A percentile compares a stretch with the other conserved stretches of the same genome.
These are phyloP conservation scores for Laupala kohalensis DNA, from an alignment of 1,140 invertebrate genomes.

Conservation along the genomic window DNA sequence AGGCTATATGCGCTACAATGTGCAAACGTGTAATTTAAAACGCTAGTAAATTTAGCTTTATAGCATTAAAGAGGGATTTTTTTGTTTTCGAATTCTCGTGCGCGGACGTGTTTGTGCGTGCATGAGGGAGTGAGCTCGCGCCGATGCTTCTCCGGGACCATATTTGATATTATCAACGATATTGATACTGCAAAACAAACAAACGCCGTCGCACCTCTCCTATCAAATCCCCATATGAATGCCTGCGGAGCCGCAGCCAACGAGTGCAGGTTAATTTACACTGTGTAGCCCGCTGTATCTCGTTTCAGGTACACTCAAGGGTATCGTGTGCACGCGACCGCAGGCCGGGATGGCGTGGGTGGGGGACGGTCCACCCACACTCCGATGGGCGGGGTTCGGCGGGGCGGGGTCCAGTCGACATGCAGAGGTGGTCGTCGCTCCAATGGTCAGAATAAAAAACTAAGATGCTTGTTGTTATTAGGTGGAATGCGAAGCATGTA, in stretches of 20 bases:
- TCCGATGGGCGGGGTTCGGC: no score
- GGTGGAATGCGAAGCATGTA: no score
- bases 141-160: background rate
- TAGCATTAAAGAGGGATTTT: background rate
- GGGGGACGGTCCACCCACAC: no score
- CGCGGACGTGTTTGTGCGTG: background rate
- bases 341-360: background rate
- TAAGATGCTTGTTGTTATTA: no score
- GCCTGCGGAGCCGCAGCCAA: background rate
- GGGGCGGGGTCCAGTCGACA: no score
- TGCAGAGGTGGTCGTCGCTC: no score
- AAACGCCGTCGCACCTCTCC: background rate
- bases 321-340: background rate
- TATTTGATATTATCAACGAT: background rate
- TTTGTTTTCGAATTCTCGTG: background rate
- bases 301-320: background rate
- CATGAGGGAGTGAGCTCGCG: background rate
- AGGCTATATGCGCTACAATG: background rate
- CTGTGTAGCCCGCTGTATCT: background rate
- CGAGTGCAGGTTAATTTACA: background rate
- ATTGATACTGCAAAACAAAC: background rate
- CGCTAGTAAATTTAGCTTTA: constrained; percentile 3
- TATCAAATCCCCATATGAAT: background rate
- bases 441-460: no score
- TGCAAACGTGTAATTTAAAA: constrained; percentile 3